A percentile compares a stretch with the other conserved stretches of the same genome.
phyloP scores from a whole-genome alignment of 1,140 invertebrate genomes.

The Metaphire vulgaris region DNA sequence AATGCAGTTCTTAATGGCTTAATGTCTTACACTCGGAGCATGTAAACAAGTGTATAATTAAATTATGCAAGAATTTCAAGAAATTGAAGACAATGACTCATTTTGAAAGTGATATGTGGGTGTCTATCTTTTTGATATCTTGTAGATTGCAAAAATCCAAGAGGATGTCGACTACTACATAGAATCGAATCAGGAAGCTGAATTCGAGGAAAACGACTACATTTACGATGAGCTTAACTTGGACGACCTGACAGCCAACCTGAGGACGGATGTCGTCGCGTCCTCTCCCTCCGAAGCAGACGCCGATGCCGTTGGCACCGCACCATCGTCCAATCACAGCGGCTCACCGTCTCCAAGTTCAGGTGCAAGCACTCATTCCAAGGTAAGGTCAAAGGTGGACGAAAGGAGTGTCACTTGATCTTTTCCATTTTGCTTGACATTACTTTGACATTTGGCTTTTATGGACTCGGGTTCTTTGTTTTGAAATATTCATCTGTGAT shows the following conservation, averaged over 20 bases:
- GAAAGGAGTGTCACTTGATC: conserved; percentile 28
- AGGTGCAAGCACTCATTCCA: conserved; percentile 55
- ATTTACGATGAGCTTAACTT: conserved; percentile 92
- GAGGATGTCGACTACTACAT: conserved; percentile 98
- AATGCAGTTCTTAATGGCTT: too few species aligned
- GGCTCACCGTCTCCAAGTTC: conserved; percentile 57
- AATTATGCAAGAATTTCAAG: too few species aligned
- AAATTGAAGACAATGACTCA: too few species aligned
- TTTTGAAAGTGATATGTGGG: too few species aligned
- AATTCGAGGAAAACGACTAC: conserved; percentile 94
- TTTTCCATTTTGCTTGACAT: background rate
- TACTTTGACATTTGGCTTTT: too few species aligned
- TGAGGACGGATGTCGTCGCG: conserved; percentile 35
- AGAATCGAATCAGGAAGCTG: conserved; percentile 87
- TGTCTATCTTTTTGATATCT: too few species aligned
- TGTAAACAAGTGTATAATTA: too few species aligned
- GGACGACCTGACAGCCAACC: conserved; percentile 51
- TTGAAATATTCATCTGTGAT: too few species aligned
- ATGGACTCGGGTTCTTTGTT: too few species aligned
- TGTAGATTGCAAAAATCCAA: too few species aligned
- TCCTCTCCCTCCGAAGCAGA: conserved; percentile 46
- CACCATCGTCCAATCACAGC: conserved; percentile 48
- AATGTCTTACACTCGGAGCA: too few species aligned
- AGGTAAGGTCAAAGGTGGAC: conserved; percentile 38
- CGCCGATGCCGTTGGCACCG: background rate